Conservation (phyloP, 1,140 invertebrate species). For the Drosophila ficusphila region DNA sequence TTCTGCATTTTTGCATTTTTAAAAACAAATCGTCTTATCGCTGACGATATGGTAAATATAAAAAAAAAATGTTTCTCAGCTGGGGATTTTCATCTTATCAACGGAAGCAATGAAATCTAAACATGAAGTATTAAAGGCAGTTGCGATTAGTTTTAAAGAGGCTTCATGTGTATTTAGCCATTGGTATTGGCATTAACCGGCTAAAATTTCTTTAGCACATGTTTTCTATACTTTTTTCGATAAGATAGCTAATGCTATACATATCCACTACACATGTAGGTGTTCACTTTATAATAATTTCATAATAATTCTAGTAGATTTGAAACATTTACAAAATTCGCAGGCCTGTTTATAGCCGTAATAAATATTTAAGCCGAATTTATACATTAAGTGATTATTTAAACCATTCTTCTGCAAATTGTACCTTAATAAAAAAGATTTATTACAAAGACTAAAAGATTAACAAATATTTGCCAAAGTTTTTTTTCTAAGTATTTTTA, state of each 20-base stretch:
- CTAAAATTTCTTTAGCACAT: not conserved
- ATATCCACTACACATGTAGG: conserved; percentile 10
- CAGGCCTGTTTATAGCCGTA: not conserved
- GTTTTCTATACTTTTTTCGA: not conserved
- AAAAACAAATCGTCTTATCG: conserved; percentile 1
- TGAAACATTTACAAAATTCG: not conserved
- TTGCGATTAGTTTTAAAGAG: conserved; percentile 8
- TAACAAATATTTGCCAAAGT: no score
- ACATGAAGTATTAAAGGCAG: not conserved
- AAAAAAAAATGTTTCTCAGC: not conserved
- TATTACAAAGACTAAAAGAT: no score
- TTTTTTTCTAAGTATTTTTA: no score
- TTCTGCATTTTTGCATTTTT: not conserved
- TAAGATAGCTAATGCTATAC: conserved; percentile 13
- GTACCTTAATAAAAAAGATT: not conserved
- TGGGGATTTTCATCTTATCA: conserved; percentile 24
- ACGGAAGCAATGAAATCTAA: conserved; percentile 20
- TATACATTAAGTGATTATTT: no score
- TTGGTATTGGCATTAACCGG: not conserved
- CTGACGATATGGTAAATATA: not conserved
- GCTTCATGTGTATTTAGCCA: conserved; percentile 12
- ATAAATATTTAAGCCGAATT: not conserved
- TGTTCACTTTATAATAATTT: not conserved
- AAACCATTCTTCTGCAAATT: no score
- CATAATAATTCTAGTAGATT: conserved; percentile 4